Percentiles rank a stretch among this genome's conserved stretches.
Conservation (phyloP, 2,888 invertebrate genomes). For the Hanleya hanleyi region DNA sequence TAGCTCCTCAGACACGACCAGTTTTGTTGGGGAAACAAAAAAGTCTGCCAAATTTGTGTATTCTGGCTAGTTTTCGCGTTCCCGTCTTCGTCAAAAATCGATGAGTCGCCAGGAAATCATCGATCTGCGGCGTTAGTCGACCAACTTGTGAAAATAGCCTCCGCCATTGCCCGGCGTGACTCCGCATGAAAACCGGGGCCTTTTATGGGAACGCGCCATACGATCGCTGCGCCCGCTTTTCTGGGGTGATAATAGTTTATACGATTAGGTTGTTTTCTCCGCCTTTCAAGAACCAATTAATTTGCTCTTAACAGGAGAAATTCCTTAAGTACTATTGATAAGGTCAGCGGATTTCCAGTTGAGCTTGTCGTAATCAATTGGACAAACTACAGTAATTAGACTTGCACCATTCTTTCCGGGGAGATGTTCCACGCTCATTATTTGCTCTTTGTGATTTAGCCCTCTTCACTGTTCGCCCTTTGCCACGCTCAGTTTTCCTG, state of each 20-base stretch:
- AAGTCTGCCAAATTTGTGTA: not conserved
- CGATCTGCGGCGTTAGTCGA: not conserved
- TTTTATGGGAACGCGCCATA: conserved; percentile 4
- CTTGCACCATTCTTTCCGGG: not conserved
- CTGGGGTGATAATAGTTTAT: not conserved
- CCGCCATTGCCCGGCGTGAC: not conserved
- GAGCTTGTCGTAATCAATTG: not conserved
- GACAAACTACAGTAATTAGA: conserved; percentile 4
- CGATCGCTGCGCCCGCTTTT: not conserved
- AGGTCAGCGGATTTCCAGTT: not conserved
- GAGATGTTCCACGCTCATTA: not conserved
- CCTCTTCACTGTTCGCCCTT: conserved; percentile 7
- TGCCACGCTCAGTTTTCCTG: not conserved
- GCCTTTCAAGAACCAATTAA: conserved; percentile 6
- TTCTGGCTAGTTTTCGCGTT: not conserved
- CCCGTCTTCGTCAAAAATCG: not conserved
- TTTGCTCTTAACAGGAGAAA: conserved; percentile 5
- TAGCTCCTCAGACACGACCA: no score
- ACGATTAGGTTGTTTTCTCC: conserved; percentile 10
- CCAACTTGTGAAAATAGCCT: not conserved
- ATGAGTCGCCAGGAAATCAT: not conserved
- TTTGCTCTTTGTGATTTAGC: not conserved
- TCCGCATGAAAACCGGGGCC: not conserved
- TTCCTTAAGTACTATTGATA: conserved; percentile 11
- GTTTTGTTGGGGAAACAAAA: no score